Evolutionary conservation across 64 coral and sea anemone genomes (phyloP).

Genomic region (Orbicella faveolata): DNA sequence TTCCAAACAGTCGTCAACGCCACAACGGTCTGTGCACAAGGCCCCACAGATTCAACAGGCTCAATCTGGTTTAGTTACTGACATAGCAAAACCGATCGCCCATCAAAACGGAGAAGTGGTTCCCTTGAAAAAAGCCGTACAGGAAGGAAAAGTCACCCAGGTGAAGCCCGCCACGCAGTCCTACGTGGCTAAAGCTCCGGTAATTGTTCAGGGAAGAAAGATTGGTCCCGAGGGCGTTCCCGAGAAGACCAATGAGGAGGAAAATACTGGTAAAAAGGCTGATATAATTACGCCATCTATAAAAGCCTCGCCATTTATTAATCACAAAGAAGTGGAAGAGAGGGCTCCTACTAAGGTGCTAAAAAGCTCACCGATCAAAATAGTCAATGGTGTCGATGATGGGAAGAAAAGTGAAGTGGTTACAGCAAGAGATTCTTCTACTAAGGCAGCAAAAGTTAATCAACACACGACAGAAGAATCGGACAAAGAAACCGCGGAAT

Average conservation of each 20-base stretch:
- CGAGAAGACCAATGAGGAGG: background rate
- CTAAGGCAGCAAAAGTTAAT: background rate
- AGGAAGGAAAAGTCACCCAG: conserved; percentile 13
- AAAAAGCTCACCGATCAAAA: background rate
- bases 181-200: conserved; percentile 12
- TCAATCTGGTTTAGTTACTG: conserved; percentile 8
- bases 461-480: background rate
- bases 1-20: background rate
- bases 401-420: background rate
- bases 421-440: background rate
- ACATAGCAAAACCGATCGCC: background rate
- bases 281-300: conserved; percentile 2
- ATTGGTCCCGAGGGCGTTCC: background rate
- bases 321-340: background rate
- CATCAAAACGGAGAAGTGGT: background rate
- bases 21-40: background rate
- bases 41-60: conserved; percentile 22
- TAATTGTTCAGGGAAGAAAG: conserved; percentile 30
- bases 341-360: background rate
- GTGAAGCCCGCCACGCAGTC: conserved; percentile 2
- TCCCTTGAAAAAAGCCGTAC: background rate
- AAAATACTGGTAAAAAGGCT: background rate
- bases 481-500: conserved; percentile 26
- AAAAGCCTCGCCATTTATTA: conserved; percentile 8
- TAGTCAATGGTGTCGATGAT: conserved; percentile 20